Evolutionary conservation across 2,888 invertebrate genomes (phyloP), one percentile per base, ranked within the genome.

Genomic region (Pseudoips prasinana): DNA sequence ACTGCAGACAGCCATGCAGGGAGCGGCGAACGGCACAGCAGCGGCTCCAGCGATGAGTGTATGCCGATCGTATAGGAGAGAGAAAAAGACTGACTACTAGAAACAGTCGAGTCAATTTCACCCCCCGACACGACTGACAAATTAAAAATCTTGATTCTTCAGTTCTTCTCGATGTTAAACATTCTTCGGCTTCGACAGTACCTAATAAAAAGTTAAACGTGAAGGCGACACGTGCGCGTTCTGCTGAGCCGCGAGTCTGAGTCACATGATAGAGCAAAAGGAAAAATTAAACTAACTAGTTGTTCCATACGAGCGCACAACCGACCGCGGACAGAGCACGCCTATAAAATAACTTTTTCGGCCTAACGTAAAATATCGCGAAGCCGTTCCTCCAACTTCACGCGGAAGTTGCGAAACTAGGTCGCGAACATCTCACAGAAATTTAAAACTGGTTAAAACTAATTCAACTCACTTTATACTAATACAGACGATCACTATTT

Each of bases 1-100:
- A 88, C 88, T 87, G 87, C 86, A 63, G 72, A 81, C 81, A 60
- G 64, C 64, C 58, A 50, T 47, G 38, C 40, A 47, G 30, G 33
- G 25, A 38, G 42, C 32, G 25, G 19, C 39, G 26, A 30, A 36
- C 25, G 40, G 38, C 39, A 33, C 43, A 34, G 39, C 43, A 33
- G 33, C 33, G 48, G 46, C 44, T 26, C 29, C 49, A 37, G 7
- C 29, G 88, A 64, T 47, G 80, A 54, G 63, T 66, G 75, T 72
- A 90, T 90, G 90, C 83, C 81, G 71, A 81, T 83, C 88, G 86
- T 89, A 92, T 93, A 92, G 92, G 92, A 92, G 92, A 92, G 92
- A 92, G 92, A 92, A 93, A 93, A 93, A 93, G 92, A 93, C 92
- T 93, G 92, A 93, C 92, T 92, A 69, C 5, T 49, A 65, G 71